Evolutionary conservation across 2,797 vertebrate genomes (phyloP), one percentile per base, ranked within the genome.

Genomic region (Varecia variegata): DNA sequence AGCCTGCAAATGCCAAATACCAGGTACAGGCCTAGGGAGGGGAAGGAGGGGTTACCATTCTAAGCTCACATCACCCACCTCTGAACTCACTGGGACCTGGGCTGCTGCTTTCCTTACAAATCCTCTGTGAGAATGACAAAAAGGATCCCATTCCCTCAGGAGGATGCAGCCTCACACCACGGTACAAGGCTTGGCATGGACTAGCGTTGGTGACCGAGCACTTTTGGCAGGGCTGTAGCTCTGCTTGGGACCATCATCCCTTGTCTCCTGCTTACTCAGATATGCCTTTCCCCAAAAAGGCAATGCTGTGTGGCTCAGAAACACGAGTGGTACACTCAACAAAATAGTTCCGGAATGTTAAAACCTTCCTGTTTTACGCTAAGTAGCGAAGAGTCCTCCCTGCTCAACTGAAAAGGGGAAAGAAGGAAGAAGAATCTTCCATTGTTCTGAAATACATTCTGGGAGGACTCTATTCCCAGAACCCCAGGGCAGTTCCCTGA

Each of bases 281-380:
- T n/a, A n/a, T 0, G 6, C 45, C 54, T 35, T 54, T 71, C 7
- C 58, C 56, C 52, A 35, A 0, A 38, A 40, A 25, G 2, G 54
- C 58, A 30, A 9, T 3, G 47, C 32, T 5, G 58, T 25, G 58
- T 10, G 65, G 30, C 62, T 56, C 4, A 1, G 35, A 25, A 45
- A 62, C 80, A 58, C 25, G 17, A 21, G 0, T 0, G 5, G 67
- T 45, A 35, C 43, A 38, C 74, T 43, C 17, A 38, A 5, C 85
- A 79, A 32, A 50, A 47, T 10, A 4, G 32, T 45, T 60, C 27
- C 23, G 54, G 52, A 17, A 71, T 32, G 20, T 20, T 56, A 50
- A 76, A 5, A 20, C 52, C 56, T 40, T 23, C 56, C 17, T n/a
- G 8, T 40, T 67, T 76, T 35, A 35, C 56, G 30, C 45, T 27